These are phyloP conservation scores for Biston stratarius DNA, from an alignment of 2,888 invertebrate species.

Conservation along the genomic window DNA sequence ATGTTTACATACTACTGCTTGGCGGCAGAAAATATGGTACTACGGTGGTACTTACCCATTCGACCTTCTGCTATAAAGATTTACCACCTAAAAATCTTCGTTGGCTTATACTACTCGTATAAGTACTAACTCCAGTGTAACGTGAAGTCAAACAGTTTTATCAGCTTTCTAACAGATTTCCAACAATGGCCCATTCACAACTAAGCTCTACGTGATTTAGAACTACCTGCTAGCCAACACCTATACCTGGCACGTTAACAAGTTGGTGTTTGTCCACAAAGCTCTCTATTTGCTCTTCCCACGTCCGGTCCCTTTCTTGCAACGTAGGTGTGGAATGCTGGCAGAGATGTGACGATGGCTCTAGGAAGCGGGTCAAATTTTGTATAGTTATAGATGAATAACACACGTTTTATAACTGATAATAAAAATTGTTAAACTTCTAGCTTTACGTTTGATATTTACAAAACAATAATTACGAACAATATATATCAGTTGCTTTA, in stretches of 20 bases:
- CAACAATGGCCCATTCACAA: constrained; percentile 19
- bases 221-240: constrained; percentile 17
- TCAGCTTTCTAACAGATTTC: constrained; percentile 9
- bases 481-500: too few species aligned
- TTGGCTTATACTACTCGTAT: too few species aligned
- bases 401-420: too few species aligned
- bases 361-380: constrained; percentile 13
- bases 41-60: too few species aligned
- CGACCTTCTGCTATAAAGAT: too few species aligned
- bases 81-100: too few species aligned
- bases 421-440: too few species aligned
- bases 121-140: background rate
- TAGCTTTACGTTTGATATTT: too few species aligned
- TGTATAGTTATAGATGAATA: background rate
- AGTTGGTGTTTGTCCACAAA: constrained; percentile 55
- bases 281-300: constrained; percentile 68
- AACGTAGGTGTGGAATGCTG: constrained; percentile 30
- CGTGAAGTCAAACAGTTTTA: constrained; percentile 1
- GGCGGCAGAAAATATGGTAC: too few species aligned
- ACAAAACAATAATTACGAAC: too few species aligned
- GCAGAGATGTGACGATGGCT: constrained; percentile 6
- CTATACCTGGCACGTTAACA: constrained; percentile 54
- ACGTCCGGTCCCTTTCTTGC: constrained; percentile 61
- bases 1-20: too few species aligned
- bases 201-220: constrained; percentile 5